Base-by-base conservation (phyloP, 2,888 invertebrate genomes). In the Latrodectus elegans region DNA sequence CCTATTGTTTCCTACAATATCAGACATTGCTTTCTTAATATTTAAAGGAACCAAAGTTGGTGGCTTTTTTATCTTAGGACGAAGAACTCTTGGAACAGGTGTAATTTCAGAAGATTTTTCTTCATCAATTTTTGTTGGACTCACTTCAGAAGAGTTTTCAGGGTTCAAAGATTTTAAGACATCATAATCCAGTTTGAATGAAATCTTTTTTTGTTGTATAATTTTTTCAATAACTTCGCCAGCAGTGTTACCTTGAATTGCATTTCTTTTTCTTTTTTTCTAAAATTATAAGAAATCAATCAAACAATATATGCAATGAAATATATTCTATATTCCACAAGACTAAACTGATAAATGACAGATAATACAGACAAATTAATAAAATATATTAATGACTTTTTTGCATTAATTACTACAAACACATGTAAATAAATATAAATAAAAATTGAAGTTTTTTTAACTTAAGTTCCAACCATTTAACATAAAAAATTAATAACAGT, bases 181-280 rank as follows among this genome's bases (percentile, higher is more conserved):
- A 90, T 99, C 99, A 91, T 99, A 99, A 93, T 99, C 99, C 82
- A 99, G 98, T 94, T 99, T 99, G 8, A 95, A 95, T 4, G 99
- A 99, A 90, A 99, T 96, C 92, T 96, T 96, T 93, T 98, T 98
- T 92, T 99, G 99, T 90, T 96, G 96, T 26, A 99, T 93, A 95
- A 99, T 97, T 93, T 97, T 98, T 92, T 97, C 97, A 72, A 99
- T 97, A 0, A 99, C 99, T 93, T 99, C 98, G 4, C 96, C 96
- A 82, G 93, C 92, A 1, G 92, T 92, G 67, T 91, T 91, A 0
- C 92, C 92, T 78, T 92, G 92, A 49, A 82, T 70, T 10, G 60
- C 60, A 17, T 67, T 70, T 55, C 52, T 12, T 68, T 82, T 68
- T 75, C 17, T 55, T 49, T 71, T 73, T 81, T 82, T 75, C 75